A percentile compares a stretch with the other conserved stretches of the same genome.
Evolutionary conservation across 2,888 invertebrate species (phyloP).

Genomic region (Oscheius sp.): DNA sequence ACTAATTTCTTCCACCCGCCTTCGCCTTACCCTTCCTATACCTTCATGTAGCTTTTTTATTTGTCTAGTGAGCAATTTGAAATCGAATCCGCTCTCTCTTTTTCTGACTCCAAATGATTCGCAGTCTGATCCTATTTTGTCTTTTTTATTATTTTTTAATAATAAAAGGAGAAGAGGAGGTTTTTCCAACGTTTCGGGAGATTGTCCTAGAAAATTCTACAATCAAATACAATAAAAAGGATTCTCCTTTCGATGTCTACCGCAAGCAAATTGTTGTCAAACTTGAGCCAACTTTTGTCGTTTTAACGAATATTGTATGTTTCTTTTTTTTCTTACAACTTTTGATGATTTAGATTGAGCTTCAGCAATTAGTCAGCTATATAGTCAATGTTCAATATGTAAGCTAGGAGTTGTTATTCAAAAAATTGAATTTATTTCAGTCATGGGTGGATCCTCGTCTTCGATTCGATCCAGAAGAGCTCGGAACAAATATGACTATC

Average conservation of each 20-base stretch:
- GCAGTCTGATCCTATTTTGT: no score
- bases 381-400: neutral
- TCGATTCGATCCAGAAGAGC: neutral
- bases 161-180: neutral
- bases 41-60: no score
- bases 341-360: neutral
- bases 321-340: neutral
- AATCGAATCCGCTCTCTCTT: no score
- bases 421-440: no score
- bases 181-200: neutral
- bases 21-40: no score
- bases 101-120: no score
- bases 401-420: neutral
- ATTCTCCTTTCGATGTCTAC: neutral
- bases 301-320: neutral
- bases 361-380: slow-evolving; percentile 1
- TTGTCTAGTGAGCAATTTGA: no score
- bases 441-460: neutral
- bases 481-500: neutral
- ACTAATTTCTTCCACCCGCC: no score
- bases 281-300: neutral
- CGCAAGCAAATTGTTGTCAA: neutral
- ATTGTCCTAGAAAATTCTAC: neutral
- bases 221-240: neutral
- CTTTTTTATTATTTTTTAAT: no score